Evolutionary conservation across 2,113 vertebrate genomes (phyloP).

Genomic region (Chloropsis cyanopogon): DNA sequence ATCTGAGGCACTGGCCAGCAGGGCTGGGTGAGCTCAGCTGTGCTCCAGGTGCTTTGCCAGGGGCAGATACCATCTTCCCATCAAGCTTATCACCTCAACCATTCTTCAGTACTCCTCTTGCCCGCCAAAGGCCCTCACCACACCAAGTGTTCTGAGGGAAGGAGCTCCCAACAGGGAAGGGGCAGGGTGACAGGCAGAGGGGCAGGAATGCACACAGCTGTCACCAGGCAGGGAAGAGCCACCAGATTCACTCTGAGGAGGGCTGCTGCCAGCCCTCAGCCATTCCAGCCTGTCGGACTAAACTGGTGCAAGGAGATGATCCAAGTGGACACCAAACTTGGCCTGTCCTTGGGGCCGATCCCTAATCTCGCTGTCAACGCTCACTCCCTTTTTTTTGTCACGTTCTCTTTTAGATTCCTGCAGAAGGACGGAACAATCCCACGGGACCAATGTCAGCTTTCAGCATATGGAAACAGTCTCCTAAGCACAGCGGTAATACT

Average conservation of each 20-base stretch:
- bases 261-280: neutral
- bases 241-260: neutral
- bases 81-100: neutral
- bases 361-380: neutral
- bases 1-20: fast-evolving
- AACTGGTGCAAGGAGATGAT: neutral
- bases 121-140: neutral
- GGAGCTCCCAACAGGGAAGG: neutral
- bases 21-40: neutral
- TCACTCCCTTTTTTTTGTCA: neutral
- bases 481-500: slow-evolving; percentile 53
- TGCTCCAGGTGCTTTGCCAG: neutral
- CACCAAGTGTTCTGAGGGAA: neutral
- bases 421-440: neutral
- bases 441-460: slow-evolving; percentile 61
- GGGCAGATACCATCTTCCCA: neutral
- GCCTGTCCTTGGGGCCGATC: neutral
- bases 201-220: fast-evolving
- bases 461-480: slow-evolving; percentile 36
- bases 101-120: neutral
- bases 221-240: neutral
- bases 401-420: slow-evolving; percentile 34
- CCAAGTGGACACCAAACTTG: neutral
- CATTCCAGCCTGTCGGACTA: neutral
- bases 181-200: neutral